Conservation (phyloP, 2,113 vertebrate genomes). For the Stigmatopora argus region DNA sequence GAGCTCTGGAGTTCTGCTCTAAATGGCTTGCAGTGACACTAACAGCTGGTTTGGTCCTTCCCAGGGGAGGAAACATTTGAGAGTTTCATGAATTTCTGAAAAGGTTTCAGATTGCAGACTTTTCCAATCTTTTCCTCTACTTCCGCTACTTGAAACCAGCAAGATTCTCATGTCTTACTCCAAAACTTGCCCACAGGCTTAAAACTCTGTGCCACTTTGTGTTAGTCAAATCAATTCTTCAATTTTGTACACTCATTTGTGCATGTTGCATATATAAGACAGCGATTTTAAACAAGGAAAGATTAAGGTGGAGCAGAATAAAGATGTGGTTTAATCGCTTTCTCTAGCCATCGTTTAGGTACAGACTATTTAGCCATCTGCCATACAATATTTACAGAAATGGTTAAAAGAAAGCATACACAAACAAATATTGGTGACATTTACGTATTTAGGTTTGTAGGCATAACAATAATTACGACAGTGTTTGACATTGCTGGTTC, state of each 20-base stretch:
- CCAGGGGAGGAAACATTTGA: conserved; percentile 94
- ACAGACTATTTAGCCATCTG: no score
- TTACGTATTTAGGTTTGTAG: no score
- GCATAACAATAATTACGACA: no score
- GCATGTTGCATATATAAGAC: background rate
- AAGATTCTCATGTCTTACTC: conserved; percentile 36
- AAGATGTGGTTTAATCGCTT: background rate
- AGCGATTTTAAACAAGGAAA: conserved; percentile 2
- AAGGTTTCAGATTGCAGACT: conserved; percentile 91
- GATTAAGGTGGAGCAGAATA: background rate
- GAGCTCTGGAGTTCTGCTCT: conserved; percentile 61
- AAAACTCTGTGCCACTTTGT: conserved; percentile 7
- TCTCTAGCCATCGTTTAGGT: no score
- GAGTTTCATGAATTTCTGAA: conserved; percentile 99
- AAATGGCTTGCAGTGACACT: conserved; percentile 70
- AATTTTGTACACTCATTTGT: background rate
- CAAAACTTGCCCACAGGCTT: conserved; percentile 16
- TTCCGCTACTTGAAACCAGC: conserved; percentile 63
- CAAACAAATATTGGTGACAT: no score
- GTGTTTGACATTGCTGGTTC: no score
- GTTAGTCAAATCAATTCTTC: conserved; percentile 13
- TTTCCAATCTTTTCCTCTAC: conserved; percentile 77
- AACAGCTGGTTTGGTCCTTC: conserved; percentile 86
- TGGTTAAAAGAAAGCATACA: no score
- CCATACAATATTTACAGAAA: no score